phyloP scores from a whole-genome alignment of 2,888 invertebrate genomes.

The Linnaemya vulpina region DNA sequence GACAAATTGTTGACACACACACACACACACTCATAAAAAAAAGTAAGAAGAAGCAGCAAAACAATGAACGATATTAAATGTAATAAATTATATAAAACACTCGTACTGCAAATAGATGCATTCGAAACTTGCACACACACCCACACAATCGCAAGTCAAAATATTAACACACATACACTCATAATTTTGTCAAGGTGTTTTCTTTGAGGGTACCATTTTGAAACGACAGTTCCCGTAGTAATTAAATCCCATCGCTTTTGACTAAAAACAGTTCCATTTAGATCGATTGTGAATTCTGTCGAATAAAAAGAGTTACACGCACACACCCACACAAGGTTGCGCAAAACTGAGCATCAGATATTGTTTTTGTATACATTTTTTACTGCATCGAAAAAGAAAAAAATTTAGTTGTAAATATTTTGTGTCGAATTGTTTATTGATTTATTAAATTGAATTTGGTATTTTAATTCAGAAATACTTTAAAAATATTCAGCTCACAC shows the following conservation, averaged over 20 bases:
- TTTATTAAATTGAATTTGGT: too few species aligned
- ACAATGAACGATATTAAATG: constrained; percentile 52
- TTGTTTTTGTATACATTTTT: too few species aligned
- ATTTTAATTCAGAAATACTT: too few species aligned
- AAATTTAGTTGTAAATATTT: too few species aligned
- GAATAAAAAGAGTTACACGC: too few species aligned
- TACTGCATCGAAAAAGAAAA: too few species aligned
- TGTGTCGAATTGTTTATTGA: too few species aligned
- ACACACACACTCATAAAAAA: too few species aligned
- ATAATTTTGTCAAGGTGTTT: not conserved
- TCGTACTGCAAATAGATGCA: constrained; percentile 45
- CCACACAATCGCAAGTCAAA: not conserved
- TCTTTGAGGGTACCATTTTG: not conserved
- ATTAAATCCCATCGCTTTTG: not conserved
- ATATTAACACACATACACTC: not conserved
- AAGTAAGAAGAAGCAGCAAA: constrained; percentile 18
- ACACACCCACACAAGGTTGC: too few species aligned
- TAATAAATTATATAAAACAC: constrained; percentile 65
- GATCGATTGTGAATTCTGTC: not conserved
- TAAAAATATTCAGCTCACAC: too few species aligned
- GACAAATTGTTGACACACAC: constrained; percentile 66
- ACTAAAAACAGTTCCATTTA: not conserved
- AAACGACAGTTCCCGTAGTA: not conserved
- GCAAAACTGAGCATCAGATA: too few species aligned
- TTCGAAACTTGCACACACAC: constrained; percentile 1